A percentile compares a stretch with the other conserved stretches of the same genome.
Evolutionary conservation across 2,797 vertebrate genomes (phyloP).

Genomic region (Anableps anableps): DNA sequence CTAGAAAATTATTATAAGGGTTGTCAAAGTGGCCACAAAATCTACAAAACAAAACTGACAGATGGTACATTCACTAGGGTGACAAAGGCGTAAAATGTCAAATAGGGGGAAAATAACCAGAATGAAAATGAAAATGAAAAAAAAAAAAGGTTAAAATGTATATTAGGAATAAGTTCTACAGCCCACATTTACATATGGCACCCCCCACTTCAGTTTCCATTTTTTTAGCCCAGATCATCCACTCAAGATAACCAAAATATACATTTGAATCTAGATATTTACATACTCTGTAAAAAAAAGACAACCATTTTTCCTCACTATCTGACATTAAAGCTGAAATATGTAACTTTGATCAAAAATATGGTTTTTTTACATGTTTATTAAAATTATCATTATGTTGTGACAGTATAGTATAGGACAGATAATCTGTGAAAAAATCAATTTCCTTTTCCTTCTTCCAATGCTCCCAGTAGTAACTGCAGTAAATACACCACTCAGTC

Average conservation of each 20-base stretch:
- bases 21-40: not conserved
- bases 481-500: too few species aligned
- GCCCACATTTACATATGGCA: conserved; percentile 64
- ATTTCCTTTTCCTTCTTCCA: too few species aligned
- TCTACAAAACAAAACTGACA: not conserved
- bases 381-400: too few species aligned
- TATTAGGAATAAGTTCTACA: conserved; percentile 19
- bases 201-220: conserved; percentile 33
- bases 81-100: not conserved
- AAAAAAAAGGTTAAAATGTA: not conserved
- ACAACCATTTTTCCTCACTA: not conserved
- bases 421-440: too few species aligned
- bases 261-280: conserved; percentile 5
- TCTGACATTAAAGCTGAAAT: not conserved
- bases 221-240: conserved; percentile 13
- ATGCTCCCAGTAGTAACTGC: too few species aligned
- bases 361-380: too few species aligned
- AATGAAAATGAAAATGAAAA: not conserved
- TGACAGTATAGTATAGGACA: too few species aligned
- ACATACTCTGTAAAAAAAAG: not conserved
- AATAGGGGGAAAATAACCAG: not conserved
- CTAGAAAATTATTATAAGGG: not conserved
- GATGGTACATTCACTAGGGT: not conserved
- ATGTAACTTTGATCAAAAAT: too few species aligned
- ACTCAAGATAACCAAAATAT: conserved; percentile 43